Evolutionary conservation across 2,888 invertebrate species (phyloP).

Genomic region (Drosophila formosana): DNA sequence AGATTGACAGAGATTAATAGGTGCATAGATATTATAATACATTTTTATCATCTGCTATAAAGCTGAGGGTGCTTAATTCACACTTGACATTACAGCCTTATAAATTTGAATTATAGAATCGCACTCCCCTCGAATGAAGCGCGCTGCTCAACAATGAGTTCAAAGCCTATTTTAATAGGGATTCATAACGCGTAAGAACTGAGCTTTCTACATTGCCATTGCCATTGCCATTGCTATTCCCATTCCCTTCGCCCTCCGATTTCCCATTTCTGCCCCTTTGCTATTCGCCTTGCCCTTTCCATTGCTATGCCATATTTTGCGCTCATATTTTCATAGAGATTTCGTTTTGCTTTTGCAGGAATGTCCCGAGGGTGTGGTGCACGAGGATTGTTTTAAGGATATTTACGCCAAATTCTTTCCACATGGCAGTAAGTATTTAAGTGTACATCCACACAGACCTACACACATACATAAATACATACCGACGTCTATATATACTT

Average conservation of each 20-base stretch:
- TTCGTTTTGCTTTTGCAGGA: conserved; percentile 88
- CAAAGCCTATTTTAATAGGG: conserved; percentile 21
- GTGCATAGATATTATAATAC: background rate
- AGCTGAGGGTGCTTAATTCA: background rate
- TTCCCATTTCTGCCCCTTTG: background rate
- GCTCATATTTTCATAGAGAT: conserved; percentile 59
- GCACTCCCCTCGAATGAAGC: background rate
- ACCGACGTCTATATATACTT: conserved; percentile 10
- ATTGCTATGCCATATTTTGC: conserved; percentile 5
- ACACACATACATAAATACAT: background rate
- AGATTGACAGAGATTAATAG: background rate
- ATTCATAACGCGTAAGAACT: conserved; percentile 27
- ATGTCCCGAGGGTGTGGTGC: conserved; percentile 98
- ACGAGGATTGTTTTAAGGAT: conserved; percentile 98
- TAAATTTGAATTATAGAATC: conserved; percentile 1
- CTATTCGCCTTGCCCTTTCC: conserved; percentile 15
- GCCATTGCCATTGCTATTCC: conserved; percentile 34
- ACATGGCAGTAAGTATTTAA: conserved; percentile 95
- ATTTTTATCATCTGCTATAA: background rate
- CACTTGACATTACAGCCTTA: background rate
- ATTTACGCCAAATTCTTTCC: conserved; percentile 99
- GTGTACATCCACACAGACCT: conserved; percentile 6
- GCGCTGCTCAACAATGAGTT: background rate
- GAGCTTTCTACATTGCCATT: conserved; percentile 3
- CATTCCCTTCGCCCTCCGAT: background rate